phyloP scores from a whole-genome alignment of 2,797 vertebrate species.

The Falco cherrug region DNA sequence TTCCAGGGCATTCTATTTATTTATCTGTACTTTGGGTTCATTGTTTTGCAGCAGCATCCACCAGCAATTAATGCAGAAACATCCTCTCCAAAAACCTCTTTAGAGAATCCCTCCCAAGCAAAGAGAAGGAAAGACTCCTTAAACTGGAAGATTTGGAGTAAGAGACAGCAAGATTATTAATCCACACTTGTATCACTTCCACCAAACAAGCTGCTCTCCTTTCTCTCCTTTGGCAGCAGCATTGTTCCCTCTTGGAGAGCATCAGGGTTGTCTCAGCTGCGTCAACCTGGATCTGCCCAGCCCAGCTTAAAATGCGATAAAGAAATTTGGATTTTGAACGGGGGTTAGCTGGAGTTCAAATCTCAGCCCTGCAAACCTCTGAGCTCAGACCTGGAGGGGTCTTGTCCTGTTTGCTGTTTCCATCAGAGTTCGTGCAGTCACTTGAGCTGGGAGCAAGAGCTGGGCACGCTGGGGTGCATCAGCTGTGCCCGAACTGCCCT shows the following conservation, averaged over 20 bases:
- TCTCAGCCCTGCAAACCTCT: conserved; percentile 8
- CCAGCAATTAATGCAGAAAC: neutral
- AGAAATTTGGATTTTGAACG: neutral
- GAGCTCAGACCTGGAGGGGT: neutral
- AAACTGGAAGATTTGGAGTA: neutral
- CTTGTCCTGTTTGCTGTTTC: neutral
- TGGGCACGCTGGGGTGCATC: neutral
- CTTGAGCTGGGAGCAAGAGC: neutral
- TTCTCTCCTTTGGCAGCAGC: neutral
- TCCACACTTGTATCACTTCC: neutral
- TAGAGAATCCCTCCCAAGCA: neutral
- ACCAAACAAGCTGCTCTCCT: neutral
- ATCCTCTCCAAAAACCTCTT: neutral
- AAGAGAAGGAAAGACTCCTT: neutral
- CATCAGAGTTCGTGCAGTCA: neutral
- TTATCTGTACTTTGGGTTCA: neutral
- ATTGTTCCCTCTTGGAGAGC: neutral
- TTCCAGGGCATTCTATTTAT: conserved; percentile 13
- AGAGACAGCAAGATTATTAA: neutral
- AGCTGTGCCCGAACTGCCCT: neutral
- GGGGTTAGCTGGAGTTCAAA: conserved; percentile 31
- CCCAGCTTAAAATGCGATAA: neutral
- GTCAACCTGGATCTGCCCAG: neutral
- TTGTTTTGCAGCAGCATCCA: neutral
- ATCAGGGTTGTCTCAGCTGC: neutral